Percentiles rank a stretch among this genome's conserved stretches.
Conservation (phyloP, 2,113 vertebrate species). For the Benitochromis conjunctus region DNA sequence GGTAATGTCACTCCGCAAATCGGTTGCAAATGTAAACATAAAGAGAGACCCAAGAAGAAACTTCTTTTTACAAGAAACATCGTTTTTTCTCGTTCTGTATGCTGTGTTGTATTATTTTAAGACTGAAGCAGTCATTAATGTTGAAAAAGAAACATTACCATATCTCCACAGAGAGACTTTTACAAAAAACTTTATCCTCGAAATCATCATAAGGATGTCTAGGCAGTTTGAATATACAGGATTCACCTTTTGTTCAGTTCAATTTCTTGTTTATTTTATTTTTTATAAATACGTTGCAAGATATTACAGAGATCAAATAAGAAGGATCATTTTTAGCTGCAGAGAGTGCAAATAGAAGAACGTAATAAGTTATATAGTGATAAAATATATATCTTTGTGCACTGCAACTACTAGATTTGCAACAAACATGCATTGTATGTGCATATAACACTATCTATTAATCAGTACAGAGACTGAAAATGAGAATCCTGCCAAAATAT, state of each 20-base stretch:
- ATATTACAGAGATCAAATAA: background rate
- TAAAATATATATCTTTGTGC: accelerated
- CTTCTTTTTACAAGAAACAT: background rate
- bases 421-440: background rate
- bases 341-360: background rate
- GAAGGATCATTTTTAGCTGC: background rate
- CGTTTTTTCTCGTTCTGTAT: accelerated
- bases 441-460: background rate
- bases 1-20: accelerated
- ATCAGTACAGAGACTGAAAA: accelerated
- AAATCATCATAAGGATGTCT: background rate
- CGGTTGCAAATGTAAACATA: background rate
- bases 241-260: background rate
- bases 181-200: accelerated
- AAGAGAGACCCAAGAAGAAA: background rate
- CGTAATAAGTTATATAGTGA: accelerated
- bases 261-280: background rate
- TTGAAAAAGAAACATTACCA: background rate
- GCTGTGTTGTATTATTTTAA: background rate
- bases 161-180: background rate
- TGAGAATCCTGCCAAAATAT: accelerated
- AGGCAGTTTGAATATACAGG: background rate
- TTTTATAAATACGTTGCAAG: background rate
- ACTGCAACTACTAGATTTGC: background rate
- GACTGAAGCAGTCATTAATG: background rate